Percentiles rank a stretch among this genome's conserved stretches.
These are phyloP conservation scores for Macquaria australasica DNA, from an alignment of 2,113 vertebrate species.

Conservation along the genomic window DNA sequence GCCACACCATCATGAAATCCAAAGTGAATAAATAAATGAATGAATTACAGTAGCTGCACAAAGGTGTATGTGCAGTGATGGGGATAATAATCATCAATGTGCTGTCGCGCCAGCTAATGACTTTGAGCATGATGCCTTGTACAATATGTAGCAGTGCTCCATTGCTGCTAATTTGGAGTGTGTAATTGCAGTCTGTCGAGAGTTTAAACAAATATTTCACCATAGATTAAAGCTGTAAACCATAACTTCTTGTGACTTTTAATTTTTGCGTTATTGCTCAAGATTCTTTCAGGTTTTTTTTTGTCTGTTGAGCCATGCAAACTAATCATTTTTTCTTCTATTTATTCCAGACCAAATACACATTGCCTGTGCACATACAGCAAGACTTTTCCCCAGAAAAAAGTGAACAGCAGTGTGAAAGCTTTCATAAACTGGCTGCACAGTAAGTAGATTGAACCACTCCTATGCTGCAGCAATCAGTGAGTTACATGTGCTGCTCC, in stretches of 20 bases:
- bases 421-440: conserved; percentile 25
- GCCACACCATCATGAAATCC: conserved; percentile 38
- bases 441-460: conserved; percentile 60
- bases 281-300: not conserved
- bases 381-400: not conserved
- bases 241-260: conserved; percentile 21
- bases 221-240: conserved; percentile 40
- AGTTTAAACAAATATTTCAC: conserved; percentile 42
- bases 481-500: conserved; percentile 51
- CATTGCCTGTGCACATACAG: not conserved
- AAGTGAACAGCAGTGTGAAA: not conserved
- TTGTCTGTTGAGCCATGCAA: not conserved
- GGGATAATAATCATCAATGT: conserved; percentile 65
- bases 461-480: conserved; percentile 43
- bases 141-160: conserved; percentile 34
- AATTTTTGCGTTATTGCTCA: conserved; percentile 15
- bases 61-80: conserved; percentile 61
- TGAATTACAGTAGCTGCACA: conserved; percentile 55
- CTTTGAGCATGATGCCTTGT: conserved; percentile 52
- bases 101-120: conserved; percentile 69
- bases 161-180: conserved; percentile 44
- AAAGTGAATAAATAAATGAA: conserved; percentile 53
- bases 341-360: not conserved
- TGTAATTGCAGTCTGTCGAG: conserved; percentile 39
- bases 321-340: conserved; percentile 2